Conservation (phyloP, 2,797 vertebrate species). For the Malacoraja senta region DNA sequence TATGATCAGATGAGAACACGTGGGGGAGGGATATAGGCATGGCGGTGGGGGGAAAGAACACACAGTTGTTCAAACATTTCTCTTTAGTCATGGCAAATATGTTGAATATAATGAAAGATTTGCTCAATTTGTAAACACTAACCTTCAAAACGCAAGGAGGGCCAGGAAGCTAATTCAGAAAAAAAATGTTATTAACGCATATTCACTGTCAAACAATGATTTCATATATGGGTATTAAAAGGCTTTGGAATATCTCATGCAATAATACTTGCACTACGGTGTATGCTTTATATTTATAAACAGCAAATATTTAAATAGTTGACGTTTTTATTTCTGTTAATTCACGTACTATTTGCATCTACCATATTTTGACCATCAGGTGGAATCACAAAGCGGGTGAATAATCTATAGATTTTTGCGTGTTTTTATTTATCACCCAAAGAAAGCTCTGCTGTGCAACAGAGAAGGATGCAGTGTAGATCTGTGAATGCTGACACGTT, state of each 20-base stretch:
- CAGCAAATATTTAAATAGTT: background rate
- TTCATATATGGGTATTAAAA: background rate
- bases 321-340: background rate
- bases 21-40: conserved; percentile 1
- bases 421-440: background rate
- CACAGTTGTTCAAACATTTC: conserved; percentile 17
- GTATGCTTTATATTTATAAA: background rate
- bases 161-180: background rate
- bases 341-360: background rate
- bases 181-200: background rate
- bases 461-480: background rate
- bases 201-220: background rate
- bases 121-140: conserved; percentile 12
- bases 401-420: background rate
- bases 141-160: background rate
- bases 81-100: background rate
- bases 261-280: background rate
- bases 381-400: background rate
- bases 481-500: conserved; percentile 13
- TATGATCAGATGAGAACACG: conserved; percentile 34
- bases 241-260: background rate
- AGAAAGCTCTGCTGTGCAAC: background rate
- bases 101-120: conserved; percentile 17
- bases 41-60: background rate
- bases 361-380: background rate